Evolutionary conservation across 2,888 invertebrate genomes (phyloP), one percentile per base, ranked within the genome.

Genomic region (Synergus japonicus): DNA sequence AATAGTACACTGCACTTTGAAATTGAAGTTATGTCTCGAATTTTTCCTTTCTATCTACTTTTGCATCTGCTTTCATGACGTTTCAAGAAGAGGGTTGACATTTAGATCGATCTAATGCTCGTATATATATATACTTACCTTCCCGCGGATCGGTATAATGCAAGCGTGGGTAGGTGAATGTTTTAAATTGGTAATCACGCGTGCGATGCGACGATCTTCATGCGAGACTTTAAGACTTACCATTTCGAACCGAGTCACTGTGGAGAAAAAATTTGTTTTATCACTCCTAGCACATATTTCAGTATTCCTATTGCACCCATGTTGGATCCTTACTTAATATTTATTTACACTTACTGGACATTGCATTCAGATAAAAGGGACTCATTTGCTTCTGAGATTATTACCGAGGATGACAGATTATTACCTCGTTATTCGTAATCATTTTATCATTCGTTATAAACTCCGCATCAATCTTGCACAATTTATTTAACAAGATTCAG

Each of bases 111-210:
- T 69, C 49, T 63, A 63, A 63, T 18, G 76, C 60, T 49, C 13
- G 82, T 78, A 76, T 77, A 63, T 78, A 63, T 78, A 18, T 76
- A 60, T 76, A 29, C 29, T 78, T 64, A 64, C 76, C 64, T 43
- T 67, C 65, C 63, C 69, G 66, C 60, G 76, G 49, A 69, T 78
- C 78, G 80, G 79, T 77, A 79, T 80, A 82, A 82, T 82, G 79
- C 76, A 79, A 66, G 81, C 79, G 85, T 83, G 77, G 83, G 84
- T 77, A 69, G 69, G 80, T 63, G 78, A 79, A 79, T 78, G 76
- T 79, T 29, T 80, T 78, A 83, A 83, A 83, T 81, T 76, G 54
- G 81, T 79, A 77, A 69, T 69, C 69, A 69, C 49, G 29, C 69
- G 49, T 69, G 37, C 18, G 5, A 63, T 54, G 49, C 18, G 29